These are phyloP conservation scores for Byasa hedistus DNA, from an alignment of 2,888 invertebrate genomes.

Conservation along the genomic window DNA sequence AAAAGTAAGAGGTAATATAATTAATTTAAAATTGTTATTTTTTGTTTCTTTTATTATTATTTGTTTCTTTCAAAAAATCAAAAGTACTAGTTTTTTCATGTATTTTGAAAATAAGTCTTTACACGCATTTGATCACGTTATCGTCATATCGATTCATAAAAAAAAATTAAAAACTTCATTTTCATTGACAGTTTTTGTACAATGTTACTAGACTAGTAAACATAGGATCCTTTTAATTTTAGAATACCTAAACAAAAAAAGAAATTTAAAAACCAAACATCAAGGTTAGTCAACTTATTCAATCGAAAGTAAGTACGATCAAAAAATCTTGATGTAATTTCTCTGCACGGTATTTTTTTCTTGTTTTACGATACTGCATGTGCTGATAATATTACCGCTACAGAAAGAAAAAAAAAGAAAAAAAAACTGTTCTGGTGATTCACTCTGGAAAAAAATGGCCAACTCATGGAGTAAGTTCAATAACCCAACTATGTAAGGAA, in stretches of 20 bases:
- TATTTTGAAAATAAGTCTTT: too few relatives aligned
- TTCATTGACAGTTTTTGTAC: too few relatives aligned
- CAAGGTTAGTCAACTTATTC: too few relatives aligned
- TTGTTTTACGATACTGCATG: background rate
- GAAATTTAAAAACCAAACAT: background rate
- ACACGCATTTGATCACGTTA: too few relatives aligned
- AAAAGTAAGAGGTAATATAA: too few relatives aligned
- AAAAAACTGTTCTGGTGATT: conserved; percentile 8
- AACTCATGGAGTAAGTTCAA: conserved; percentile 18
- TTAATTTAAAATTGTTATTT: too few relatives aligned
- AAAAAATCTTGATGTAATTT: background rate
- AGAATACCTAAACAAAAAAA: background rate
- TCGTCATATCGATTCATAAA: too few relatives aligned
- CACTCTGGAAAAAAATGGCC: conserved; percentile 12
- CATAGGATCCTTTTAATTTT: background rate
- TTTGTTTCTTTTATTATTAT: too few relatives aligned
- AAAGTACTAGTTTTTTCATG: too few relatives aligned
- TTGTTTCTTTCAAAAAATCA: too few relatives aligned
- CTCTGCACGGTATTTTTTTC: background rate
- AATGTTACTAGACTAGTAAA: background rate
- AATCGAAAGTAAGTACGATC: too few relatives aligned
- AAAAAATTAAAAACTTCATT: too few relatives aligned
- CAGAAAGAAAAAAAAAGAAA: conserved; percentile 15
- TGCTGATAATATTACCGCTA: conserved; percentile 4
- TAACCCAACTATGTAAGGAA: conserved; percentile 11